phyloP scores from a whole-genome alignment of 2,797 vertebrate species.

The Hyperoplus lanceolatus region DNA sequence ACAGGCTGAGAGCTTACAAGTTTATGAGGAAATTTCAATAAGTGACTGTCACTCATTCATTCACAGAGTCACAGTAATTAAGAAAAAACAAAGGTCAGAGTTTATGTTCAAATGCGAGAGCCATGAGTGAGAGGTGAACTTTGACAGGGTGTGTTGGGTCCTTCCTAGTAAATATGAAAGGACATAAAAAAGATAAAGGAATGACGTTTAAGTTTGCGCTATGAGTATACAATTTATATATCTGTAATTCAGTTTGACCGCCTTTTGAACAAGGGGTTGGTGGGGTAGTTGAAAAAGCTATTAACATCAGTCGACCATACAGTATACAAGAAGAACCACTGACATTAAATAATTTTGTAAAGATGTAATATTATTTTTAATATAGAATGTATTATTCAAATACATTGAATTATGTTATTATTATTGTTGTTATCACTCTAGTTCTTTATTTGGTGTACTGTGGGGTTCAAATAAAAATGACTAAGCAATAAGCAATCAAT shows the following conservation, averaged over 20 bases:
- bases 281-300: too few relatives aligned
- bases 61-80: slow-evolving; percentile 62
- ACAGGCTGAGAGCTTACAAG: neutral
- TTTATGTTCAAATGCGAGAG: slow-evolving; percentile 29
- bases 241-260: neutral
- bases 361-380: too few relatives aligned
- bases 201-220: neutral
- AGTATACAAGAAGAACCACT: too few relatives aligned
- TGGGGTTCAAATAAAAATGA: too few relatives aligned
- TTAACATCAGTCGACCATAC: too few relatives aligned
- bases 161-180: slow-evolving; percentile 11
- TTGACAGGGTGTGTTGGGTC: slow-evolving; percentile 68
- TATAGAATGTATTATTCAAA: too few relatives aligned
- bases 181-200: slow-evolving; percentile 31
- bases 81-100: slow-evolving; percentile 34
- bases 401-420: too few relatives aligned
- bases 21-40: slow-evolving; percentile 46
- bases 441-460: too few relatives aligned
- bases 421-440: too few relatives aligned
- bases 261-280: neutral
- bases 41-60: slow-evolving; percentile 65
- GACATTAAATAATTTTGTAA: too few relatives aligned
- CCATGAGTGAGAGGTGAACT: slow-evolving; percentile 46
- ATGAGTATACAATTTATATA: too few relatives aligned
- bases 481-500: too few relatives aligned